Evolutionary conservation across 1,140 invertebrate genomes (phyloP), one percentile per base, ranked within the genome.

Genomic region (Aphelenchoides fujianensis): DNA sequence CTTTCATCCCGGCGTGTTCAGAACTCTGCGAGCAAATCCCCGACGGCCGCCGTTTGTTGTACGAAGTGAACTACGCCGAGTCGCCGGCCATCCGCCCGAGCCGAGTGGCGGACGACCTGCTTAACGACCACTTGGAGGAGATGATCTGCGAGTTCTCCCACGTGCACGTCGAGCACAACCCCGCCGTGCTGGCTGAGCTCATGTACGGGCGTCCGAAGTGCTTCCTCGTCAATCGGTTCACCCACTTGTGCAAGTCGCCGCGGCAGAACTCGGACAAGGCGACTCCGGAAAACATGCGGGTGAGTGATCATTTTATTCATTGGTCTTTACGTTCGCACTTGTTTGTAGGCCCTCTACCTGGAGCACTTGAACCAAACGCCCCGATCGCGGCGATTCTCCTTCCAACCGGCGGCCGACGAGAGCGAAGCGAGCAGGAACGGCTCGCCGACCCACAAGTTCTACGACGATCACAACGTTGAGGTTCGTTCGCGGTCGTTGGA

Each of bases 101-200:
- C 36, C 23, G 23, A 66, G 12, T 66, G 16, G 27, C 63, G 12
- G 32, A 30, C 0, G 63, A n/a, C 37, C 12, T 36, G 0, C 23
- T 66, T 0, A 35, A 36, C n/a, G 36, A 66, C 1, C 2, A 34
- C n/a, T 36, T 66, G 12, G 63, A 66, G 31, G 53, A 64, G 23
- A 34, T 66, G 31, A 37, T 66, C 31, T 66, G 63, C 63, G 36
- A 66, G 63, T 66, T 66, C 31, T 36, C 63, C n/a, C 31, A 37
- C 34, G 32, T 66, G 1, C 63, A 66, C 36, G 36, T 66, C 1
- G 63, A 66, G 30, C 63, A 66, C 36, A 66, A 35, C 31, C 16
- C 16, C 12, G 9, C 0, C 7, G 32, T 66, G 5, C 23, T 19
- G 19, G 5, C 5, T 7, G 5, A 59, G 5, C 34, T 59, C 27